These are phyloP conservation scores for Tympanuchus pallidicinctus DNA, from an alignment of 2,113 vertebrate genomes.

Conservation along the genomic window DNA sequence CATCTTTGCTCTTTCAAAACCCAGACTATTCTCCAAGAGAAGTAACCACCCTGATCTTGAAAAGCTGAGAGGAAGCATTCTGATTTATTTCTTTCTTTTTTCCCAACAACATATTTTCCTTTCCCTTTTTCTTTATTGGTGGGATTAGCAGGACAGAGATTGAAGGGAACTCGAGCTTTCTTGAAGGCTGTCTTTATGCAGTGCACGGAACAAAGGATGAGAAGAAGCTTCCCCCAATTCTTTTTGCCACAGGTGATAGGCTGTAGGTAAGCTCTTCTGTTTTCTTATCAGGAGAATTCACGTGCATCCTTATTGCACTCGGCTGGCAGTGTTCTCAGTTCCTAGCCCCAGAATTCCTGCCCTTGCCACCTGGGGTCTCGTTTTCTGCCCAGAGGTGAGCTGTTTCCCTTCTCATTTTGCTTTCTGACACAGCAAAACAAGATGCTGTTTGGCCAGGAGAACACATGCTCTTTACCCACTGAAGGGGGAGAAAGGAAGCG, in stretches of 20 bases:
- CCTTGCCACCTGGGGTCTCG: rapidly evolving
- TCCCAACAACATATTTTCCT: not conserved
- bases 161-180: not conserved
- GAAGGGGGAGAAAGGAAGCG: not conserved
- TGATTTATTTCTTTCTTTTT: not conserved
- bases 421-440: not conserved
- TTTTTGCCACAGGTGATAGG: not conserved
- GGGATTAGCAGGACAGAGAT: not conserved
- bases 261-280: not conserved
- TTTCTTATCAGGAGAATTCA: rapidly evolving
- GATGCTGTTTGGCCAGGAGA: not conserved
- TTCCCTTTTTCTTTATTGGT: not conserved
- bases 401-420: not conserved
- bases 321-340: not conserved
- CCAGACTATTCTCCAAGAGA: not conserved
- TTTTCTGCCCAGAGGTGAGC: not conserved
- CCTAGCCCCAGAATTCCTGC: not conserved
- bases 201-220: not conserved
- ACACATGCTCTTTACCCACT: not conserved
- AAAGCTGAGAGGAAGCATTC: not conserved
- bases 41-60: not conserved
- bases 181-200: rapidly evolving
- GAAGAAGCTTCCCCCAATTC: not conserved
- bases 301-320: not conserved
- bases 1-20: constrained; percentile 6